These are phyloP conservation scores for Sinosuthora webbiana DNA, from an alignment of 2,113 vertebrate genomes.

Conservation along the genomic window DNA sequence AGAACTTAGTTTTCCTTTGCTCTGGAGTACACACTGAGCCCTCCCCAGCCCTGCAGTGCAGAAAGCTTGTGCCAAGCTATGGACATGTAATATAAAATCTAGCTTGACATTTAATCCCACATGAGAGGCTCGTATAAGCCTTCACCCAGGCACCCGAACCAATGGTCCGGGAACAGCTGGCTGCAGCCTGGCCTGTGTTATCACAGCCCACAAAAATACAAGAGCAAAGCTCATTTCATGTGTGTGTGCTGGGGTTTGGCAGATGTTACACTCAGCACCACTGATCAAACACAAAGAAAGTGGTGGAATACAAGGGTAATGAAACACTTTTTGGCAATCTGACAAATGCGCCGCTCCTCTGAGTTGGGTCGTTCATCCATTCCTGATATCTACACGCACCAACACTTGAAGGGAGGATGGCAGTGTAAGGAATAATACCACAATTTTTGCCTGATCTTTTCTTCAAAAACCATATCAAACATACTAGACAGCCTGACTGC, in stretches of 20 bases:
- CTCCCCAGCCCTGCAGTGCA: not conserved
- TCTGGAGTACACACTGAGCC: not conserved
- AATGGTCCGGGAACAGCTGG: not conserved
- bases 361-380: not conserved
- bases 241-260: not conserved
- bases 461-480: not conserved
- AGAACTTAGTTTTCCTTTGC: not conserved
- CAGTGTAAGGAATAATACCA: not conserved
- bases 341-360: not conserved
- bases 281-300: not conserved
- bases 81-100: not conserved
- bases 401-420: not conserved
- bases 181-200: not conserved
- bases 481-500: not conserved
- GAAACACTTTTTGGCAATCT: not conserved
- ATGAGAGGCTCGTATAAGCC: not conserved
- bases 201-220: not conserved
- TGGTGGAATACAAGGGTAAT: not conserved
- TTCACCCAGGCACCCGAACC: accelerated
- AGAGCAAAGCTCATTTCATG: not conserved
- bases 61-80: not conserved
- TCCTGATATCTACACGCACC: too few species aligned
- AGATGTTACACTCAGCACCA: not conserved
- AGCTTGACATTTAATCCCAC: not conserved
- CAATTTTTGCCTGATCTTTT: not conserved